These are phyloP conservation scores for Ochropleura plecta DNA, from an alignment of 2,888 invertebrate genomes.

Conservation along the genomic window DNA sequence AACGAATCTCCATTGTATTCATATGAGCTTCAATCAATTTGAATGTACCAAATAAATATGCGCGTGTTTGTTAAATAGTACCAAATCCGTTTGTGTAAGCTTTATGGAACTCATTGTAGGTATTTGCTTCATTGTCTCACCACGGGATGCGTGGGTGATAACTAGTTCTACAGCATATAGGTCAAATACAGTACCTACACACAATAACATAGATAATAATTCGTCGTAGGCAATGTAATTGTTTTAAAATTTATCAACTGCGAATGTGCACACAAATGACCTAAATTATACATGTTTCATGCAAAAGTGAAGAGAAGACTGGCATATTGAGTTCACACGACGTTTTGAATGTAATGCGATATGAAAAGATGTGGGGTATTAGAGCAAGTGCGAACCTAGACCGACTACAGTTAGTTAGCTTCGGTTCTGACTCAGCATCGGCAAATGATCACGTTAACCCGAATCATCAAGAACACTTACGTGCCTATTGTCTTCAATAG, in stretches of 20 bases:
- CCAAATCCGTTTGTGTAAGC: constrained; percentile 72
- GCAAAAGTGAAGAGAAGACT: constrained; percentile 72
- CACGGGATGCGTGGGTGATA: constrained; percentile 74
- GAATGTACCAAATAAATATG: constrained; percentile 72
- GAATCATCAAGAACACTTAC: constrained; percentile 77
- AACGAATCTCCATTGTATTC: constrained; percentile 83
- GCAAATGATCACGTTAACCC: constrained; percentile 81
- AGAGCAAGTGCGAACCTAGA: constrained; percentile 83
- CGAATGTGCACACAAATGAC: constrained; percentile 60
- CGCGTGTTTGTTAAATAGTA: constrained; percentile 72
- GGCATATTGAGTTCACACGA: constrained; percentile 79
- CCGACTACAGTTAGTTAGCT: constrained; percentile 82
- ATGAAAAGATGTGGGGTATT: constrained; percentile 85
- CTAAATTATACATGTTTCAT: constrained; percentile 67
- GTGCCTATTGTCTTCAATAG: constrained; percentile 70
- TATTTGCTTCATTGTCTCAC: constrained; percentile 79
- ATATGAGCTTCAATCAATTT: constrained; percentile 78
- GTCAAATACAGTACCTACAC: constrained; percentile 60
- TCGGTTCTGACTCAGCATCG: constrained; percentile 81
- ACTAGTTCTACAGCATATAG: constrained; percentile 70
- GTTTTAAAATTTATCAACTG: constrained; percentile 51
- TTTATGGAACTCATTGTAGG: constrained; percentile 67
- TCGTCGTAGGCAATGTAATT: constrained; percentile 61
- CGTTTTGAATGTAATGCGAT: constrained; percentile 81
- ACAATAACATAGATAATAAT: constrained; percentile 37